Conservation (phyloP, 2,113 vertebrate species). For the Mohoua ochrocephala region DNA sequence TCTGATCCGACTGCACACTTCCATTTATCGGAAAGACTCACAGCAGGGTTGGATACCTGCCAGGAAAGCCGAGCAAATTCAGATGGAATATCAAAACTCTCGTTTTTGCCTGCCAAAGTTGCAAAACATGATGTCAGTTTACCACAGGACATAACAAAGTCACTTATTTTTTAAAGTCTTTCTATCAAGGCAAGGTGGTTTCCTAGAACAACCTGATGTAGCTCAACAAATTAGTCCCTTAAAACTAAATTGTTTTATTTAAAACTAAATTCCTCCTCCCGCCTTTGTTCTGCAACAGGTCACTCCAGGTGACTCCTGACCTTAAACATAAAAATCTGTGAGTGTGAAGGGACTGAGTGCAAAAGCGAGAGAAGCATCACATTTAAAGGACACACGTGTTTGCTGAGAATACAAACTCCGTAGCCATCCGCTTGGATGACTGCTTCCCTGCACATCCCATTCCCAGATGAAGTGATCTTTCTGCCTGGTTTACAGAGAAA, state of each 20-base stretch:
- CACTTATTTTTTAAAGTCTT: not conserved
- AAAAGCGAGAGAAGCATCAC: not conserved
- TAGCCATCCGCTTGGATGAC: not conserved
- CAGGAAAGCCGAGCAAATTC: not conserved
- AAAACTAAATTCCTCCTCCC: not conserved
- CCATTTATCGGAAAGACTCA: not conserved
- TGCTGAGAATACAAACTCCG: fast-evolving
- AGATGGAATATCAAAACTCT: not conserved
- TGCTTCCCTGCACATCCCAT: not conserved
- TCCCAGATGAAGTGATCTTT: not conserved
- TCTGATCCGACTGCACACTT: not conserved
- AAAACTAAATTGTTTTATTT: too few species aligned
- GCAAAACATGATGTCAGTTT: not conserved
- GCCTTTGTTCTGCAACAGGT: not conserved
- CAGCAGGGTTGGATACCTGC: not conserved
- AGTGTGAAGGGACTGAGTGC: not conserved
- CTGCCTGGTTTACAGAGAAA: not conserved
- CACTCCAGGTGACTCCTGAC: not conserved
- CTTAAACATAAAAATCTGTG: not conserved
- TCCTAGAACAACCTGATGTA: not conserved
- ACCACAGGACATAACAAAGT: not conserved
- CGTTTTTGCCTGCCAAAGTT: not conserved
- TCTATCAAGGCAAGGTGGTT: not conserved
- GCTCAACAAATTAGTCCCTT: not conserved
- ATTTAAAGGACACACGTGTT: not conserved